Evolutionary conservation across 2,797 vertebrate species (phyloP).

Genomic region (Chaunax sp.): DNA sequence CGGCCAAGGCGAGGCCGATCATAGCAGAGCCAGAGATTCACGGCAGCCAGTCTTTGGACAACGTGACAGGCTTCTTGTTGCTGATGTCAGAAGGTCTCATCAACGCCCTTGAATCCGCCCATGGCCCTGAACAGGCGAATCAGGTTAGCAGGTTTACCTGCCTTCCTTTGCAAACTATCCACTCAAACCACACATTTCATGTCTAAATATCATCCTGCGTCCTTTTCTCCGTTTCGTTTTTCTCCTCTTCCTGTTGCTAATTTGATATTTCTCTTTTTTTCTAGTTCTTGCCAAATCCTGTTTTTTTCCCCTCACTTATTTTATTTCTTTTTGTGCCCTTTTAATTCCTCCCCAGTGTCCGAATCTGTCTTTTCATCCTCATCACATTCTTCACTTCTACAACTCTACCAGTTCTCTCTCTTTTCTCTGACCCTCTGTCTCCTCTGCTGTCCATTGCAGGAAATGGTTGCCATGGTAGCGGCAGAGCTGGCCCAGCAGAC

Average conservation of each 20-base stretch:
- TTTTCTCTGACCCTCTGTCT: neutral
- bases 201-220: neutral
- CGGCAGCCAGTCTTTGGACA: conserved; percentile 89
- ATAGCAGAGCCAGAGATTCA: conserved; percentile 95
- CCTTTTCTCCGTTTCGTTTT: neutral
- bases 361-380: neutral
- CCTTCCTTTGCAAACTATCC: neutral
- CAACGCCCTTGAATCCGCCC: conserved; percentile 94
- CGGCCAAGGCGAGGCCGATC: conserved; percentile 91
- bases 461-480: conserved; percentile 97
- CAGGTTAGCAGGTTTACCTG: conserved; percentile 83
- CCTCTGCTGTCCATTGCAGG: conserved; percentile 75
- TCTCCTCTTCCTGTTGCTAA: neutral
- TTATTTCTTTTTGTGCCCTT: too few species aligned
- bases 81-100: conserved; percentile 98
- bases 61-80: conserved; percentile 92
- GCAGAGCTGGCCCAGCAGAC: conserved; percentile 95
- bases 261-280: neutral
- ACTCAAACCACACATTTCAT: neutral
- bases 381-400: neutral
- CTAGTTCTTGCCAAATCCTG: too few species aligned
- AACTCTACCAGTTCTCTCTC: neutral
- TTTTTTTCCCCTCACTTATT: too few species aligned
- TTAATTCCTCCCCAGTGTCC: neutral
- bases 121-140: conserved; percentile 95